phyloP scores from a whole-genome alignment of 2,113 vertebrate genomes.

The Microtus richardsoni region DNA sequence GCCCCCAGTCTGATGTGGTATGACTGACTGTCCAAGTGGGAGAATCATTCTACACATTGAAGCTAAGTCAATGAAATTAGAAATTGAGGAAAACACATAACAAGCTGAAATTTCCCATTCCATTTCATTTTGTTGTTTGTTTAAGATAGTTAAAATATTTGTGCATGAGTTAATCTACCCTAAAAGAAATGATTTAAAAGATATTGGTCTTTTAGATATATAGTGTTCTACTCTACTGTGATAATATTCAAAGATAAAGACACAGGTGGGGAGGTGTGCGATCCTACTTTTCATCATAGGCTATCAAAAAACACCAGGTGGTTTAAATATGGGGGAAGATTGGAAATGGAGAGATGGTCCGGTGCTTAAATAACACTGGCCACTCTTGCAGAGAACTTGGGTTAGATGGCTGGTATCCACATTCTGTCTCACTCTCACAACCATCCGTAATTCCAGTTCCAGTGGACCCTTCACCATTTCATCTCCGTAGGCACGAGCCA shows the following conservation, averaged over 20 bases:
- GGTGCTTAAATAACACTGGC: background rate
- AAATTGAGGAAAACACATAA: slow-evolving; percentile 67
- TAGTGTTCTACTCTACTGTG: background rate
- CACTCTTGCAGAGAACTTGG: background rate
- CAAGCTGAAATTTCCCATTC: slow-evolving; percentile 34
- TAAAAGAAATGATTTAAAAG: slow-evolving; percentile 15
- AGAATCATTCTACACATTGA: slow-evolving; percentile 68
- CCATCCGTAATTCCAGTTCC: background rate
- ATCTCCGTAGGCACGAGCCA: background rate
- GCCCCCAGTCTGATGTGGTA: slow-evolving; percentile 81
- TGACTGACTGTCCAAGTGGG: slow-evolving; percentile 79
- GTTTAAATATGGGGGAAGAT: background rate
- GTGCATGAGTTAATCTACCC: background rate
- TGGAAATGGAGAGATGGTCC: background rate
- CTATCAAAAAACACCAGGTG: background rate
- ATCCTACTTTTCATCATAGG: background rate
- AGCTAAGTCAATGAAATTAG: slow-evolving; percentile 79
- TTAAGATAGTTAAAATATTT: slow-evolving; percentile 42
- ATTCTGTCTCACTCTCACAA: background rate
- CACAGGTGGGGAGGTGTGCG: too few relatives aligned
- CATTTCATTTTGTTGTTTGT: background rate
- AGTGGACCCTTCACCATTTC: background rate
- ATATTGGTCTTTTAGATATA: rapidly evolving
- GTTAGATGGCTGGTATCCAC: background rate
- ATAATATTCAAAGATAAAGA: background rate